Percentiles rank a stretch among this genome's conserved stretches.
Conservation (phyloP, 2,888 invertebrate species). For the Drosophila affinis region DNA sequence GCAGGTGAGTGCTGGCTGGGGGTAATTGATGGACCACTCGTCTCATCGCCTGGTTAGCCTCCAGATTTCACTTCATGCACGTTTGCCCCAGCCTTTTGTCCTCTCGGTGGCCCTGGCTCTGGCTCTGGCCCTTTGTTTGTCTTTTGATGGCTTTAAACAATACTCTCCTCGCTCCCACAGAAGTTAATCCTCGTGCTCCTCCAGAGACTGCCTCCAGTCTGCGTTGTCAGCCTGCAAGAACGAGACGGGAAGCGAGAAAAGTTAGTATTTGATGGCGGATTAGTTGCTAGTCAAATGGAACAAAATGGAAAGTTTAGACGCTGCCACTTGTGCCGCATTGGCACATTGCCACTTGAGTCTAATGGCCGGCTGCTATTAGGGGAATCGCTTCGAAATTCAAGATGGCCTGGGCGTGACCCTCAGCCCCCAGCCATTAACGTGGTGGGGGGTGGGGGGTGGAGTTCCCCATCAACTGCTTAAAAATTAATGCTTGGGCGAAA, state of each 20-base stretch:
- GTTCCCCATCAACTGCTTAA: conserved; percentile 28
- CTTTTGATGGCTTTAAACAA: conserved; percentile 32
- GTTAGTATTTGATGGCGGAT: conserved; percentile 49
- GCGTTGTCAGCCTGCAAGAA: conserved; percentile 42
- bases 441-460: conserved; percentile 10
- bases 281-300: conserved; percentile 40
- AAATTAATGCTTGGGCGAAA: conserved; percentile 27
- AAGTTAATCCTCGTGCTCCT: not conserved
- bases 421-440: conserved; percentile 26
- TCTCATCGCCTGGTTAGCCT: conserved; percentile 40
- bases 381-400: conserved; percentile 35
- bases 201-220: conserved; percentile 1
- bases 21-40: conserved; percentile 64
- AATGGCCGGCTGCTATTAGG: conserved; percentile 27
- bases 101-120: conserved; percentile 2
- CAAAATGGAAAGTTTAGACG: conserved; percentile 43
- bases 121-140: conserved; percentile 23
- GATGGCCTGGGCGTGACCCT: conserved; percentile 36
- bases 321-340: conserved; percentile 20
- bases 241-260: conserved; percentile 9
- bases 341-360: conserved; percentile 38
- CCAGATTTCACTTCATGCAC: conserved; percentile 57
- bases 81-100: conserved; percentile 35
- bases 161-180: not conserved
- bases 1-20: conserved; percentile 35